Evolutionary conservation across 2,113 vertebrate genomes (phyloP), one percentile per base, ranked within the genome.

Genomic region (Pagrus major): DNA sequence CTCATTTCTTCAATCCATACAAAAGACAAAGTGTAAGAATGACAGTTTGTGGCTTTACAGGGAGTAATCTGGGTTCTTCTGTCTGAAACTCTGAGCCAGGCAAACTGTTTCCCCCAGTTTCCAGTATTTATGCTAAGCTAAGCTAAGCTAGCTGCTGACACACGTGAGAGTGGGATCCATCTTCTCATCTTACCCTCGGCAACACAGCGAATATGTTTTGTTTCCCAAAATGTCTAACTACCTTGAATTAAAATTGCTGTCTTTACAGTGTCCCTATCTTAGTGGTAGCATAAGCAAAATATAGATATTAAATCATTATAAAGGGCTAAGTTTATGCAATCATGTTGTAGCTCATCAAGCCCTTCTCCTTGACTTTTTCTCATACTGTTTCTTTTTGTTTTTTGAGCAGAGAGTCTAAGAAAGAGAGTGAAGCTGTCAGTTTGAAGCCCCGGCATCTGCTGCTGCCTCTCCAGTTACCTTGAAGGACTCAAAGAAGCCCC

Each of bases 401-500:
- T 41, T 58, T 23, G 42, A 55, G 59, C 58, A 51, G 59, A 52
- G 33, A 21, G n/a, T 23, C 76, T 41, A 42, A 82, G 58, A 33
- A 47, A 54, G 42, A n/a, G n/a, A n/a, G 51, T 35, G 39, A 74
- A 42, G 67, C 68, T 63, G n/a, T 71, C 18, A 5, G 46, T 33
- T 37, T 69, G 46, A 60, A 59, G 46, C 63, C 33, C 23, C 12
- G 2, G 27, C 61, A 58, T 51, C 69, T 46, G 47, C 58, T 71
- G 27, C 74, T 37, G 49, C 72, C 56, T 59, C 73, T 76, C 52
- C 9, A 76, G 78, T 93, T 95, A 99, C 97, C 97, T 99, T 99
- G 85, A 99, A 99, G 71, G 97, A 99, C 88, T 98, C 97, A 52
- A 99, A 97, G 94, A 99, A 98, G 35, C 97, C 97, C 0, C 97